Conservation (phyloP, 1,140 invertebrate species). For the Magallana angulata region DNA sequence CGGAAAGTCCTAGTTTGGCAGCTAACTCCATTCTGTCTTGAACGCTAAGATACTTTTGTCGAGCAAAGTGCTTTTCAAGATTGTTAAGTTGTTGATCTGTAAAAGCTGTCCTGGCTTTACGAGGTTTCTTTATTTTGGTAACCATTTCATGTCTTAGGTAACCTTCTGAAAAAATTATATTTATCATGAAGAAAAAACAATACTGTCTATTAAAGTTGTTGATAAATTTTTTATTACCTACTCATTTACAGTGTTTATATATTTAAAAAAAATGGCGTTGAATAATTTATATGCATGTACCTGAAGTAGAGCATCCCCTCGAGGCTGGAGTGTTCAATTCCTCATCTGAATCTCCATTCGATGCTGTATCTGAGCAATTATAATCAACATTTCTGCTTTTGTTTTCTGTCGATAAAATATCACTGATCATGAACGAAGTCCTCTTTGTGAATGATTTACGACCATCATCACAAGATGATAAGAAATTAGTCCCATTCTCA, state of each 20-base stretch:
- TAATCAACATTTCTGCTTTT: neutral
- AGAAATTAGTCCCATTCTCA: neutral
- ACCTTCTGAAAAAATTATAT: neutral
- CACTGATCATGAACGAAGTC: constrained; percentile 25
- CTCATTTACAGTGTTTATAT: too few relatives aligned
- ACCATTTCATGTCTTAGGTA: neutral
- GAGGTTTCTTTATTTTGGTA: constrained; percentile 89
- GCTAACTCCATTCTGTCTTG: constrained; percentile 99
- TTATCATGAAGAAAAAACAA: too few relatives aligned
- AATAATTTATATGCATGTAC: neutral
- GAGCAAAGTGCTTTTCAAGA: constrained; percentile 97
- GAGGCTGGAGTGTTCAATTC: neutral
- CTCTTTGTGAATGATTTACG: neutral
- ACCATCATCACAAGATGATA: neutral
- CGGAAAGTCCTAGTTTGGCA: constrained; percentile 94
- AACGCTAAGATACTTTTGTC: constrained; percentile 98
- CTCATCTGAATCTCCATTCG: neutral
- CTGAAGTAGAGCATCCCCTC: neutral
- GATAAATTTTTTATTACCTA: too few relatives aligned
- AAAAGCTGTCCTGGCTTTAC: constrained; percentile 98
- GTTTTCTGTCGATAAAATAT: neutral
- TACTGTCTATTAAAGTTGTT: too few relatives aligned
- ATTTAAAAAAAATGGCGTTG: too few relatives aligned
- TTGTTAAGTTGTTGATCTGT: constrained; percentile 98
- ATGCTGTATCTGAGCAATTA: neutral